Evolutionary conservation across 2,113 vertebrate genomes (phyloP).

Genomic region (Acanthochromis polyacanthus): DNA sequence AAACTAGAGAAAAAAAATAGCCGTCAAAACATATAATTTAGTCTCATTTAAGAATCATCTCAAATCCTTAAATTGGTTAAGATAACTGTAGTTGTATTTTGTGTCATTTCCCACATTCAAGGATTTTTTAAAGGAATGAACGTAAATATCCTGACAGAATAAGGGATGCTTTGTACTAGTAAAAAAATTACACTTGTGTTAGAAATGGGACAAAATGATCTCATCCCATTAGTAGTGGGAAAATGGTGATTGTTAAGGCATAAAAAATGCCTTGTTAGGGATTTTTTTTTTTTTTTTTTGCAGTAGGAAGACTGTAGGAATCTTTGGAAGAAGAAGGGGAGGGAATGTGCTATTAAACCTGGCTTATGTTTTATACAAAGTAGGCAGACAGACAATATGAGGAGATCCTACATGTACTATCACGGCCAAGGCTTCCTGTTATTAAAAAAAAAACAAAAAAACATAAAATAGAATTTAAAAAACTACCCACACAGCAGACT

Average conservation of each 20-base stretch:
- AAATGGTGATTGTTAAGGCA: slow-evolving; percentile 16
- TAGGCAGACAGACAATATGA: slow-evolving; percentile 31
- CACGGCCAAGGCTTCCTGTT: slow-evolving; percentile 18
- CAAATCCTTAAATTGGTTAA: slow-evolving; percentile 19
- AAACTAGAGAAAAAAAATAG: slow-evolving; percentile 30
- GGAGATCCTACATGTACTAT: slow-evolving; percentile 11
- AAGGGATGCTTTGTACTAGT: background rate
- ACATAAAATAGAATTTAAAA: background rate
- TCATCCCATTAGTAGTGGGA: slow-evolving; percentile 15
- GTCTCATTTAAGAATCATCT: slow-evolving; percentile 25
- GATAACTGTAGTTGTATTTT: slow-evolving; percentile 1
- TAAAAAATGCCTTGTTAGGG: background rate
- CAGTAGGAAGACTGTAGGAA: background rate
- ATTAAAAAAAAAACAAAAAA: background rate
- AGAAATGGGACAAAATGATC: slow-evolving; percentile 29
- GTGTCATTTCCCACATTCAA: background rate
- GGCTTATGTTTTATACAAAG: slow-evolving; percentile 41
- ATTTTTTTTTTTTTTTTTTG: background rate
- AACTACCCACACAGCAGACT: background rate
- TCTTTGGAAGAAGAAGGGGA: background rate
- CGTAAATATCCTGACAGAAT: slow-evolving; percentile 2
- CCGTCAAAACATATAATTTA: slow-evolving; percentile 7
- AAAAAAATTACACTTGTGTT: slow-evolving; percentile 26
- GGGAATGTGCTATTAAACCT: slow-evolving; percentile 25
- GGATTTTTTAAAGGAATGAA: background rate